Base-by-base conservation (phyloP, 2,113 vertebrate genomes). In the Ochotona curzoniae region DNA sequence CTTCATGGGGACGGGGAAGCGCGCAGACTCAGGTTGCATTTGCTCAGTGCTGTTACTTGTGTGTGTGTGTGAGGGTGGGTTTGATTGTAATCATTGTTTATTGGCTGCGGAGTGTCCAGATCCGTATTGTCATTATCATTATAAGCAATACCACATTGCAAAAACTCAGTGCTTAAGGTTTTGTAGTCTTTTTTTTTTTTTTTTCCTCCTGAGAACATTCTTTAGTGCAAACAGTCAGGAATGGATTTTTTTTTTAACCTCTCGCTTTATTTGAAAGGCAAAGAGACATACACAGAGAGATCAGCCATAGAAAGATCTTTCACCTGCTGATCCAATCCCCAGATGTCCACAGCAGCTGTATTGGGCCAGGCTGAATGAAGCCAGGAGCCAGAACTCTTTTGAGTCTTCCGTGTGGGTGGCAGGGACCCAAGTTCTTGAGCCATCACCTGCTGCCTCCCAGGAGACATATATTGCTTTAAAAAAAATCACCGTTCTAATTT, bases 11-110 rank as follows among this genome's bases (percentile, higher is more conserved):
- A 73, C 81, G 75, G 57, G 91, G 69, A 60, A 51, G 69, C 12
- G 2, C 71, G 73, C 64, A 25, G 91, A 54, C 51, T 64, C 76
- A 76, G 49, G 47, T 91, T 87, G 81, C 71, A 63, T 91, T 88
- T 78, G 44, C 87, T 60, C 32, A 26, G 74, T 81, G 95, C 25
- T 21, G 63, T 87, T 51, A 35, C 60, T 17, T 75, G 92, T 64
- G 61, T 71, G 32, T 44, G 61, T 44, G 38, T 44, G 38, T 44
- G 38, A 44, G 38, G 38, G 38, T 44, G 38, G 38, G 38, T 44
- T 71, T 94, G 89, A 86, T 81, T 93, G 51, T 91, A 71, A 89
- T 95, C 80, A 76, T 73, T 57, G 81, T 75, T 83, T 91, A 70
- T 81, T 89, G 89, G 67, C 81, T 78, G 15, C n/a, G 73, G 95